phyloP scores from a whole-genome alignment of 2,113 vertebrate genomes.

The Hippocampus barbouri region DNA sequence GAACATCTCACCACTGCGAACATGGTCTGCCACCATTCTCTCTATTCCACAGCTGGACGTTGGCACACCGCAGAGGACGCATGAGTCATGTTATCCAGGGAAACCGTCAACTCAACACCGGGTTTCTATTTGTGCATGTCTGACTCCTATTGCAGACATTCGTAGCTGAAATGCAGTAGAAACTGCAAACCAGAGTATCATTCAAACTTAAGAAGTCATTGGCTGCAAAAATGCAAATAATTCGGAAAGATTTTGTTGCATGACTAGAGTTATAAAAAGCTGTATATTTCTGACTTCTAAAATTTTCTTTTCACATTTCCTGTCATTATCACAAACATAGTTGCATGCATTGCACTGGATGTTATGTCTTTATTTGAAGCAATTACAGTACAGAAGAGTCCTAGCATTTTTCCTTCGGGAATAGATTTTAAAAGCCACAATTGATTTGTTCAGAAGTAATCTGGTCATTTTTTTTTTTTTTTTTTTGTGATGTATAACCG shows the following conservation, averaged over 20 bases:
- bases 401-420: neutral
- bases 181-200: conserved; percentile 2
- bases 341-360: neutral
- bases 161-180: conserved; percentile 3
- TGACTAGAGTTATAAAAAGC: neutral
- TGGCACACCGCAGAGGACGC: neutral
- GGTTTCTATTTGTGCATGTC: neutral
- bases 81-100: neutral
- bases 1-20: conserved; percentile 14
- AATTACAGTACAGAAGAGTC: neutral
- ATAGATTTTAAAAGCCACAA: neutral
- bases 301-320: neutral
- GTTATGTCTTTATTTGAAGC: neutral
- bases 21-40: conserved; percentile 7
- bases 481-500: neutral
- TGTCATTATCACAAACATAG: neutral
- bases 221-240: neutral
- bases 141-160: neutral
- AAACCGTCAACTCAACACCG: conserved; percentile 1
- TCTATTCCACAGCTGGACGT: conserved; percentile 10
- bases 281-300: neutral
- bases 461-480: too few species aligned
- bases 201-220: neutral
- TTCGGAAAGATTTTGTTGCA: neutral
- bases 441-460: neutral